These are phyloP conservation scores for Chaetodon auriga DNA, from an alignment of 2,113 vertebrate species.

Conservation along the genomic window DNA sequence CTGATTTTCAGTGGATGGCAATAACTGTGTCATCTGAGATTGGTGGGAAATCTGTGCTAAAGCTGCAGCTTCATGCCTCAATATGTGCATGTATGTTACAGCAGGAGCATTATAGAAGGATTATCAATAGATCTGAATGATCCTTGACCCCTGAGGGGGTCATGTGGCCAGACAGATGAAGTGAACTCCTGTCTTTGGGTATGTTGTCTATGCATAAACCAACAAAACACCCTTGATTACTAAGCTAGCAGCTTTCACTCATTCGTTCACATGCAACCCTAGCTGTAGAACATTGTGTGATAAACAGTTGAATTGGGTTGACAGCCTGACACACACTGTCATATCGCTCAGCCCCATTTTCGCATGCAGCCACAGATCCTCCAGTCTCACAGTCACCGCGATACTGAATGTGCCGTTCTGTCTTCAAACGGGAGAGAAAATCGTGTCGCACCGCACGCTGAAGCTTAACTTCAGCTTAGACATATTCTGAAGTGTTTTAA, in stretches of 20 bases:
- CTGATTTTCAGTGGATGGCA: not conserved
- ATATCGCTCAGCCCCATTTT: conserved; percentile 17
- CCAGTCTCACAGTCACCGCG: conserved; percentile 4
- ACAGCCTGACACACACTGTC: conserved; percentile 37
- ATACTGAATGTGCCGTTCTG: not conserved
- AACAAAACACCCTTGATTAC: not conserved
- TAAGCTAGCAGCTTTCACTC: not conserved
- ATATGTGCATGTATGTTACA: not conserved
- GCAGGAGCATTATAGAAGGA: not conserved
- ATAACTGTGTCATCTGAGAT: not conserved
- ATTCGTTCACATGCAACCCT: not conserved
- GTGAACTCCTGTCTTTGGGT: not conserved
- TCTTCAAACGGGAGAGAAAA: not conserved
- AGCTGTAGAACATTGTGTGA: not conserved
- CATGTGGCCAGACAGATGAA: not conserved
- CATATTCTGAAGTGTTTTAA: conserved; percentile 11
- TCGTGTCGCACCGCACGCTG: conserved; percentile 1
- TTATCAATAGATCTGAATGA: not conserved
- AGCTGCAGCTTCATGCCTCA: not conserved
- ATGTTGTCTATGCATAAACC: not conserved
- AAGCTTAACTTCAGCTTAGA: conserved; percentile 18
- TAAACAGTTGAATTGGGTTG: conserved; percentile 18
- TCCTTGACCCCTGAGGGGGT: not conserved
- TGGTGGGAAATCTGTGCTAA: not conserved
- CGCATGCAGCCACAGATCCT: conserved; percentile 19